A percentile compares a stretch with the other conserved stretches of the same genome.
Conservation (phyloP, 2,888 invertebrate genomes). For the Hololepta plana region DNA sequence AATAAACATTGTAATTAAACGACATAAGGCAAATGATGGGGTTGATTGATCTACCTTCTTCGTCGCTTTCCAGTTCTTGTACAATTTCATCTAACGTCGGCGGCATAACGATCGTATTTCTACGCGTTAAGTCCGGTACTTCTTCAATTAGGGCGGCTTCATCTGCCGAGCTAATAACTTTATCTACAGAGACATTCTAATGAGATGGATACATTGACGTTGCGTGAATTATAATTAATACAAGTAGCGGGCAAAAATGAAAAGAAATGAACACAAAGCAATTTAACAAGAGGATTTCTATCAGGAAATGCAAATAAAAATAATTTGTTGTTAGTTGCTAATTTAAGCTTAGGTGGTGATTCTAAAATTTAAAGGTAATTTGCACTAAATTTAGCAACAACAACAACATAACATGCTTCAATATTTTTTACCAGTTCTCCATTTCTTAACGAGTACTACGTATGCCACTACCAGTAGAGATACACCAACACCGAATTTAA, state of each 20-base stretch:
- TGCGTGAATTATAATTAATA: no score
- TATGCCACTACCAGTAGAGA: slow-evolving; percentile 72
- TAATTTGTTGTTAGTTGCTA: slow-evolving; percentile 21
- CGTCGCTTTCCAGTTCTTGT: slow-evolving; percentile 17
- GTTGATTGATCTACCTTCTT: slow-evolving; percentile 24
- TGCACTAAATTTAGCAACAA: slow-evolving; percentile 6
- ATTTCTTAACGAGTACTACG: slow-evolving; percentile 65
- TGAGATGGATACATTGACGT: no score
- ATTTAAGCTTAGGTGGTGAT: slow-evolving; percentile 5
- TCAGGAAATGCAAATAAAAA: slow-evolving; percentile 26
- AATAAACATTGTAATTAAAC: slow-evolving; percentile 2
- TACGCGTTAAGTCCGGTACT: slow-evolving; percentile 23
- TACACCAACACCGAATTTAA: slow-evolving; percentile 72
- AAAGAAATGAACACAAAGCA: slow-evolving; percentile 9
- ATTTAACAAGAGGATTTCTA: slow-evolving; percentile 13
- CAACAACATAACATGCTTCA: slow-evolving; percentile 12
- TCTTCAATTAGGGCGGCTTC: slow-evolving; percentile 11
- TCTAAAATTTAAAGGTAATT: slow-evolving; percentile 1
- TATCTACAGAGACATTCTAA: no score
- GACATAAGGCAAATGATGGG: no score
- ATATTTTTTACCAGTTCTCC: slow-evolving; percentile 50
- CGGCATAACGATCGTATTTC: slow-evolving; percentile 30
- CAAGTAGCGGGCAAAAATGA: slow-evolving; percentile 3
- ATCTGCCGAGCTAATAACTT: no score
- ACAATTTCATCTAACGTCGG: slow-evolving; percentile 22